Evolutionary conservation across 2,797 vertebrate species (phyloP).

Genomic region (Gorsachius magnificus): DNA sequence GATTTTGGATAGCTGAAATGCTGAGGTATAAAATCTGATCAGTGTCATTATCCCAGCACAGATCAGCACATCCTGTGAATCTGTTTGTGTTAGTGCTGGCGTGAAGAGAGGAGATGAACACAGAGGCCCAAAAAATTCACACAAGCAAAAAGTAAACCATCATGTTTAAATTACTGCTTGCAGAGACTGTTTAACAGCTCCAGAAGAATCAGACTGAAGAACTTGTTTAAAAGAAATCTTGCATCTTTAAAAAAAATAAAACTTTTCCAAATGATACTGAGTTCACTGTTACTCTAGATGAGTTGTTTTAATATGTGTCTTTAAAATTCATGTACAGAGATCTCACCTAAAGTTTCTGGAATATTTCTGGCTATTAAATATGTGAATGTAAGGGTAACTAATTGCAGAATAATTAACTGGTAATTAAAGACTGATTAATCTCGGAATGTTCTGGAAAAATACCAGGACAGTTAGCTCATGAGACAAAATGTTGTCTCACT

Average conservation of each 20-base stretch:
- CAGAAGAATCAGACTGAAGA: not conserved
- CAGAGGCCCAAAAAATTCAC: not conserved
- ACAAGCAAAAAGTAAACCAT: not conserved
- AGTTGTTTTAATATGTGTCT: not conserved
- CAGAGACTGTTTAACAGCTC: not conserved
- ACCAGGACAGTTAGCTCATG: fast-evolving
- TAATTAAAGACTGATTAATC: not conserved
- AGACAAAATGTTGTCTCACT: not conserved
- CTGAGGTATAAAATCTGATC: not conserved
- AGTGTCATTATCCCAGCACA: not conserved
- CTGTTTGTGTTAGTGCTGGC: not conserved
- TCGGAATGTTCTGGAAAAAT: not conserved
- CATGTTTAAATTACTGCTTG: not conserved
- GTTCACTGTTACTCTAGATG: not conserved
- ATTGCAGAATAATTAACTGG: not conserved
- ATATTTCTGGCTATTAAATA: not conserved
- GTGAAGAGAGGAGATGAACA: not conserved
- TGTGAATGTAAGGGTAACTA: not conserved
- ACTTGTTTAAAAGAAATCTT: not conserved
- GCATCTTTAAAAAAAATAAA: not conserved
- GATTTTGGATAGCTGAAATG: not conserved
- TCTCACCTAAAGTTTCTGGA: not conserved
- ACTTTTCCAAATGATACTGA: not conserved
- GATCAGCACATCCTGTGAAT: not conserved
- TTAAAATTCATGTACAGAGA: not conserved